phyloP scores from a whole-genome alignment of 2,888 invertebrate species.

The Chrysina gloriosa region DNA sequence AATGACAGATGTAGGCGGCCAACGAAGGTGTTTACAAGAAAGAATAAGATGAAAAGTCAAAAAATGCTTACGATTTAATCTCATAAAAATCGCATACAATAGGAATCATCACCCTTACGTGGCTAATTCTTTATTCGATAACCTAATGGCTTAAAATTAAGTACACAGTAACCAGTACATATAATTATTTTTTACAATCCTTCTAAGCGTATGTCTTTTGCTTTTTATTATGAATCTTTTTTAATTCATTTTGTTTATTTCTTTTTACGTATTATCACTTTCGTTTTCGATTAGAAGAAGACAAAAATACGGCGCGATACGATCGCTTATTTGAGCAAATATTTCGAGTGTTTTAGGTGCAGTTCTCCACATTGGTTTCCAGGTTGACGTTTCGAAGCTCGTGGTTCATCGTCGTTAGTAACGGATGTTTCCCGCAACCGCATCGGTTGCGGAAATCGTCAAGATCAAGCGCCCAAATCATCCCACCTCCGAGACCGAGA shows the following conservation, averaged over 20 bases:
- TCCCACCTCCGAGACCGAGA: conserved; percentile 76
- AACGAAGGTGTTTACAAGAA: no score
- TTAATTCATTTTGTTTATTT: not conserved
- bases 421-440: conserved; percentile 76
- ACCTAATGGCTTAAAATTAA: no score
- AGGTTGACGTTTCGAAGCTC: conserved; percentile 66
- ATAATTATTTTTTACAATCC: conserved; percentile 44
- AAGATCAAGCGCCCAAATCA: conserved; percentile 83
- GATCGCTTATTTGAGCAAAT: conserved; percentile 11
- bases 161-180: no score
- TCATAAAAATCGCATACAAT: no score
- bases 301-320: conserved; percentile 29
- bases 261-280: not conserved
- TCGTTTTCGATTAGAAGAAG: conserved; percentile 37
- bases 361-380: conserved; percentile 52
- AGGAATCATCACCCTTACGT: no score
- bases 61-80: no score
- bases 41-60: no score
- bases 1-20: no score
- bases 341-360: conserved; percentile 50
- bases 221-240: not conserved
- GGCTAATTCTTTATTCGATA: no score
- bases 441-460: conserved; percentile 80
- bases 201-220: conserved; percentile 24
- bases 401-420: conserved; percentile 74